Evolutionary conservation across 23 tunicate species (phyloP).

Genomic region (Phallusia fumigata): DNA sequence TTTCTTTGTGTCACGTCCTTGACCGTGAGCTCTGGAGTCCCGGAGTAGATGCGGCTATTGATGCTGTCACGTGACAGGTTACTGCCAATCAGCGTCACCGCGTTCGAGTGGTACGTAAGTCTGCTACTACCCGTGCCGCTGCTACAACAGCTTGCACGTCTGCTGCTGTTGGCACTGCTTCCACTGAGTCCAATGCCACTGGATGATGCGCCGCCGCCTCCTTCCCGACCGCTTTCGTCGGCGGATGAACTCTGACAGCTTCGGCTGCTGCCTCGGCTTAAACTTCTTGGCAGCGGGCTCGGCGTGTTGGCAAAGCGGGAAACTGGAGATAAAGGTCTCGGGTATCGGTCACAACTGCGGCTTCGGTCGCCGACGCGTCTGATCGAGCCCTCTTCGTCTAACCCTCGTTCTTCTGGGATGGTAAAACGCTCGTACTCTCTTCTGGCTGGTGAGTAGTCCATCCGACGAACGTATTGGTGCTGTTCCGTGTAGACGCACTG

Average conservation of each 20-base stretch:
- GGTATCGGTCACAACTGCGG: conserved; percentile 14
- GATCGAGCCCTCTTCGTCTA: not conserved
- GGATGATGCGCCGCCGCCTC: conserved; percentile 32
- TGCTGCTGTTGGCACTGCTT: conserved; percentile 34
- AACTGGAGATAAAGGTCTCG: conserved; percentile 35
- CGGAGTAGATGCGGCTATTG: not conserved
- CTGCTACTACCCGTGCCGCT: conserved; percentile 35
- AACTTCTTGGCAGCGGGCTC: conserved; percentile 40
- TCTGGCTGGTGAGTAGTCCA: conserved; percentile 10
- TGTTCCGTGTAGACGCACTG: not conserved
- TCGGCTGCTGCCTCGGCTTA: conserved; percentile 43
- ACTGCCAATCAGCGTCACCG: conserved; percentile 11
- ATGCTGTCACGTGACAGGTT: conserved; percentile 18
- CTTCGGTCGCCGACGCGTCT: not conserved
- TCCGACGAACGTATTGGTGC: not conserved
- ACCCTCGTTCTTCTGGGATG: conserved; percentile 14
- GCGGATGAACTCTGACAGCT: conserved; percentile 40
- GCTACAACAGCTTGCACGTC: conserved; percentile 45
- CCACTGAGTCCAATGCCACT: conserved; percentile 38
- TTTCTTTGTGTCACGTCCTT: conserved; percentile 20
- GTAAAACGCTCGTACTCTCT: conserved; percentile 14
- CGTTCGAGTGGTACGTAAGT: conserved; percentile 35
- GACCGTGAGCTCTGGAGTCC: conserved; percentile 26
- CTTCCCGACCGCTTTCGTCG: conserved; percentile 39
- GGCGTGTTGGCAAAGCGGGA: conserved; percentile 29